Evolutionary conservation across 2,113 vertebrate species (phyloP).

Genomic region (Hylia prasina): DNA sequence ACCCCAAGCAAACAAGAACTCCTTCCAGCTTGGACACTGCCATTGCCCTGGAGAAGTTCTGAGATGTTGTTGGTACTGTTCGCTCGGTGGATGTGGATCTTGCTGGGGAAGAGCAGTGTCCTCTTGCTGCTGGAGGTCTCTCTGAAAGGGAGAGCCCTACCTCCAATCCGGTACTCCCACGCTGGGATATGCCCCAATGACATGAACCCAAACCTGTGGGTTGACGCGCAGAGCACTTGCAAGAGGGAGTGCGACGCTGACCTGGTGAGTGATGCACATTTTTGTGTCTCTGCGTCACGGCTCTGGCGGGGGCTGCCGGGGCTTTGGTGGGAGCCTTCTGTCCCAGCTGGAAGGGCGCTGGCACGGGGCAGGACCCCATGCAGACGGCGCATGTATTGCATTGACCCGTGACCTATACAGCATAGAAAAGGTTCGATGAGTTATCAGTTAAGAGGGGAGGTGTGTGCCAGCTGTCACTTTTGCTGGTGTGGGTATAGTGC

Average conservation of each 20-base stretch:
- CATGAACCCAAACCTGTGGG: constrained; percentile 99
- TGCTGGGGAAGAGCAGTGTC: constrained; percentile 71
- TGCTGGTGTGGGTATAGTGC: not conserved
- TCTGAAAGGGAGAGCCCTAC: constrained; percentile 71
- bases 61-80: constrained; percentile 81
- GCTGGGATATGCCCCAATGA: constrained; percentile 97
- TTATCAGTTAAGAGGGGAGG: not conserved
- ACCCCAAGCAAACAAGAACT: not conserved
- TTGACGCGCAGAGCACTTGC: constrained; percentile 98
- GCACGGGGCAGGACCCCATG: not conserved
- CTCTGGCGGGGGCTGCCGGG: not conserved
- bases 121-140: constrained; percentile 71
- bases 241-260: constrained; percentile 88
- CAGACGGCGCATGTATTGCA: not conserved
- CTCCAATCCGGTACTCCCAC: constrained; percentile 82
- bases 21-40: constrained; percentile 8
- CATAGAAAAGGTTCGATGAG: not conserved
- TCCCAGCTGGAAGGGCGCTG: not conserved
- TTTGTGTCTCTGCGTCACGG: not conserved
- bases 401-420: not conserved
- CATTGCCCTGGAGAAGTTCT: not conserved
- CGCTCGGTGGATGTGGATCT: constrained; percentile 77
- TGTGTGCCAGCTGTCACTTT: not conserved
- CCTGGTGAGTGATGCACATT: constrained; percentile 79
- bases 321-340: not conserved